Conservation (phyloP, 2,888 invertebrate genomes). For the Nesidiocoris tenuis region DNA sequence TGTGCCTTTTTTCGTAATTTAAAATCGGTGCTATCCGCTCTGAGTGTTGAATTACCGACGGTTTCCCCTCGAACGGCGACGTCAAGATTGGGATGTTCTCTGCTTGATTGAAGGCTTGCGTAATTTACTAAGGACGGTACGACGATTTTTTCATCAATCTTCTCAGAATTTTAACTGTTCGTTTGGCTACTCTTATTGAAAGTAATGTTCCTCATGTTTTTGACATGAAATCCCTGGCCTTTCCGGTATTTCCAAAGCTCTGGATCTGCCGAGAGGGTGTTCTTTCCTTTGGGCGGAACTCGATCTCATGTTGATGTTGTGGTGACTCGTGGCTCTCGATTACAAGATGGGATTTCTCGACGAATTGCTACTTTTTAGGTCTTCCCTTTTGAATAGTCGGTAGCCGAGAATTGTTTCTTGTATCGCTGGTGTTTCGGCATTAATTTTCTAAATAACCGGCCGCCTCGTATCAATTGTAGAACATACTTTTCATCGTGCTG, state of each 20-base stretch:
- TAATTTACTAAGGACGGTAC: conserved; percentile 37
- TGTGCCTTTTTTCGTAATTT: neutral
- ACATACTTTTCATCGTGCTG: neutral
- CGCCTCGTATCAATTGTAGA: no score
- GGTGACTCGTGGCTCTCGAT: conserved; percentile 9
- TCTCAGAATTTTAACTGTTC: neutral
- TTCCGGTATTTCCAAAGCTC: neutral
- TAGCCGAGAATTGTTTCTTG: no score
- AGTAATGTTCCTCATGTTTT: neutral
- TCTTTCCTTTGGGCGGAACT: neutral
- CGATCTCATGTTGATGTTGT: neutral
- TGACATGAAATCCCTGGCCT: neutral
- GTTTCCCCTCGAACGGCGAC: neutral
- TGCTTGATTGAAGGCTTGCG: conserved; percentile 29
- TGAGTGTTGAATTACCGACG: neutral
- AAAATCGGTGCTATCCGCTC: conserved; percentile 9
- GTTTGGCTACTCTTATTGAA: neutral
- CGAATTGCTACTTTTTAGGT: no score
- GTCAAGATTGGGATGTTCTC: conserved; percentile 15
- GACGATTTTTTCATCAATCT: conserved; percentile 7
- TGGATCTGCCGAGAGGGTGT: neutral
- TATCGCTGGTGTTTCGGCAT: no score
- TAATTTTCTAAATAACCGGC: no score
- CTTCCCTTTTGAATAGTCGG: no score
- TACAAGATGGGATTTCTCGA: neutral